Percentiles rank a stretch among this genome's conserved stretches.
Evolutionary conservation across 1,140 invertebrate species (phyloP).

Genomic region (Drosophila busckii): DNA sequence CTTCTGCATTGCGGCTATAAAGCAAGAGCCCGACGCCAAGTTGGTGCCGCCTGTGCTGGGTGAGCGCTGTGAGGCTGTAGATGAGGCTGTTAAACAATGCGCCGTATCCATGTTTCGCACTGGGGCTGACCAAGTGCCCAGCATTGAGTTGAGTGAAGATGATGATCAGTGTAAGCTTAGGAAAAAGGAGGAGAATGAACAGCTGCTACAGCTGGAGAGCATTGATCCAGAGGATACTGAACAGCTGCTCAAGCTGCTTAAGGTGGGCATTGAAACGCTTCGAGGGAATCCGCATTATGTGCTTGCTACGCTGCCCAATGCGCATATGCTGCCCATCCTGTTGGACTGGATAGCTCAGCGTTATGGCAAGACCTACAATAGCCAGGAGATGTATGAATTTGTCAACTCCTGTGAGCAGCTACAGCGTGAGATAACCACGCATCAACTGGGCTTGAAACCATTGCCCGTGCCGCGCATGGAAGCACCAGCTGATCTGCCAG

Average conservation of each 20-base stretch:
- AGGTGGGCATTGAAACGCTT: constrained; percentile 33
- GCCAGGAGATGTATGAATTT: constrained; percentile 6
- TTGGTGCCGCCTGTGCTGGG: background rate
- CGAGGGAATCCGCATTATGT: constrained; percentile 47
- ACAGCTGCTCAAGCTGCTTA: constrained; percentile 41
- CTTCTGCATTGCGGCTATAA: constrained; percentile 21
- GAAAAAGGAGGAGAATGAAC: background rate
- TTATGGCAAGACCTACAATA: constrained; percentile 48
- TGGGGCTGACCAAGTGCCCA: background rate
- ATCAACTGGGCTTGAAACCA: too few species aligned
- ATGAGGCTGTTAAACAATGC: constrained; percentile 13
- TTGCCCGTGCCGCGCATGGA: background rate
- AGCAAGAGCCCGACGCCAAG: background rate
- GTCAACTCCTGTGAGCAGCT: constrained; percentile 5
- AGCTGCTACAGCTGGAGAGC: background rate
- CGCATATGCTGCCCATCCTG: constrained; percentile 50
- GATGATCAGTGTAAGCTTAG: background rate
- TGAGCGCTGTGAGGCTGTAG: background rate
- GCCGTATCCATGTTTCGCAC: constrained; percentile 4
- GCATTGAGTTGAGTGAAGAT: too few species aligned
- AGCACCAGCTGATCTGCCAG: background rate
- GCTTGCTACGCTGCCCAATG: constrained; percentile 62
- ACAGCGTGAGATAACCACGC: background rate
- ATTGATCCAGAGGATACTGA: constrained; percentile 55
- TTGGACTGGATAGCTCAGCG: constrained; percentile 56